Conservation (phyloP, 2,797 vertebrate genomes). For the Platalea minor region DNA sequence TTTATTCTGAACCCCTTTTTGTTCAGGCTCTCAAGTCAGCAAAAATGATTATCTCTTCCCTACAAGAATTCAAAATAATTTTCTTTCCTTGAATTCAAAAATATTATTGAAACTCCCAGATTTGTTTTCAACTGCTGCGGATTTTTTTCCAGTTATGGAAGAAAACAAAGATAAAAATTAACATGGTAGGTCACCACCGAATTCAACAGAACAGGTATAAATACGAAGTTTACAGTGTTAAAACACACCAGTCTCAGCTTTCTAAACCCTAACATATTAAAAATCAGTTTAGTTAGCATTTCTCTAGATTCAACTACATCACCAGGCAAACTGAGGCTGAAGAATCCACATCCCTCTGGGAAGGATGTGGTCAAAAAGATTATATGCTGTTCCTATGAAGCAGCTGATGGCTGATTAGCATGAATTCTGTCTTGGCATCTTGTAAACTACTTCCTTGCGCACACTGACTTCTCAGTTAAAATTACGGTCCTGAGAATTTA, state of each 20-base stretch:
- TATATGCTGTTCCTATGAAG: rapidly evolving
- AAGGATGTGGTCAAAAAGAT: background rate
- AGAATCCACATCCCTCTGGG: background rate
- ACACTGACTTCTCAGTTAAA: background rate
- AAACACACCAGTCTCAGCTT: background rate
- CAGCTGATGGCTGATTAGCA: background rate
- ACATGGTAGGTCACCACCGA: background rate
- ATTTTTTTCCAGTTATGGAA: background rate
- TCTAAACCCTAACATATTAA: background rate
- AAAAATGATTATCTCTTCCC: background rate
- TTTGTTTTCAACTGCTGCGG: background rate
- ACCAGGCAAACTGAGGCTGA: background rate
- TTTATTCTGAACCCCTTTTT: background rate
- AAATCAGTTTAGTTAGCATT: background rate
- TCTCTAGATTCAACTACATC: background rate
- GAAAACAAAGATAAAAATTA: background rate
- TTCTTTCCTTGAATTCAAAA: background rate
- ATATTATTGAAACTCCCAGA: background rate
- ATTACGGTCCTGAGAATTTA: background rate
- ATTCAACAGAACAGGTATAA: background rate
- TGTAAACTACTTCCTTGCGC: background rate
- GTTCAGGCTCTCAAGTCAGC: background rate
- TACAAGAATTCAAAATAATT: background rate
- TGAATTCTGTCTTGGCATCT: background rate
- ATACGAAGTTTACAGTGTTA: background rate